These are phyloP conservation scores for Calosoma granatense DNA, from an alignment of 1,140 invertebrate species.

Conservation along the genomic window DNA sequence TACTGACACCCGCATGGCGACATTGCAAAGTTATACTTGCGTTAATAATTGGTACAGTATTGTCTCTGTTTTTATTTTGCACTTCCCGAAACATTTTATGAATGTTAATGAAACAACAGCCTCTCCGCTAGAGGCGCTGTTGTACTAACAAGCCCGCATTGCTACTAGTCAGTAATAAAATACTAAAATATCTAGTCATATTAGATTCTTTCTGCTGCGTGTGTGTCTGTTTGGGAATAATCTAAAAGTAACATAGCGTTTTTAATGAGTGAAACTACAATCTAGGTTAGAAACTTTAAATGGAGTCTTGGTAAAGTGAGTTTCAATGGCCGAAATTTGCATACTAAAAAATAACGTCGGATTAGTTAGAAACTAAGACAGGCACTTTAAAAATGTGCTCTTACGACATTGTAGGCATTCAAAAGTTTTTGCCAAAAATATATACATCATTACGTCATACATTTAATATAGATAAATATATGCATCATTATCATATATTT, in stretches of 20 bases:
- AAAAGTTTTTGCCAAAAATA: too few species aligned
- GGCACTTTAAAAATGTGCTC: neutral
- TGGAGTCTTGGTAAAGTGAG: neutral
- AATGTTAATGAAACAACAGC: neutral
- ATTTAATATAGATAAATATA: too few species aligned
- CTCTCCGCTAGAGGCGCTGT: too few species aligned
- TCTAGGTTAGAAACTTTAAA: neutral
- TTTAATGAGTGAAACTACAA: neutral
- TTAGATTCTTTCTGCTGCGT: too few species aligned
- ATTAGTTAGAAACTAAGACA: too few species aligned
- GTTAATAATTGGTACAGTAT: neutral
- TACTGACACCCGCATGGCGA: too few species aligned
- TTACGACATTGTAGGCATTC: neutral
- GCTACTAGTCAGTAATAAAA: too few species aligned
- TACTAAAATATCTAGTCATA: too few species aligned
- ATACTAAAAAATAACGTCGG: neutral
- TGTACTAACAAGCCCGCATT: too few species aligned
- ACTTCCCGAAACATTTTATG: constrained; percentile 6
- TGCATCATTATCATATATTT: too few species aligned
- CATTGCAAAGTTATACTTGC: too few species aligned
- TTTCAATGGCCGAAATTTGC: neutral
- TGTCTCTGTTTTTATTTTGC: neutral
- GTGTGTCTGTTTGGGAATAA: neutral
- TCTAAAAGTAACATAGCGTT: neutral
- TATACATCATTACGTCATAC: too few species aligned